Evolutionary conservation across 2,888 invertebrate species (phyloP), one percentile per base, ranked within the genome.

Genomic region (Nymphalis c-album): DNA sequence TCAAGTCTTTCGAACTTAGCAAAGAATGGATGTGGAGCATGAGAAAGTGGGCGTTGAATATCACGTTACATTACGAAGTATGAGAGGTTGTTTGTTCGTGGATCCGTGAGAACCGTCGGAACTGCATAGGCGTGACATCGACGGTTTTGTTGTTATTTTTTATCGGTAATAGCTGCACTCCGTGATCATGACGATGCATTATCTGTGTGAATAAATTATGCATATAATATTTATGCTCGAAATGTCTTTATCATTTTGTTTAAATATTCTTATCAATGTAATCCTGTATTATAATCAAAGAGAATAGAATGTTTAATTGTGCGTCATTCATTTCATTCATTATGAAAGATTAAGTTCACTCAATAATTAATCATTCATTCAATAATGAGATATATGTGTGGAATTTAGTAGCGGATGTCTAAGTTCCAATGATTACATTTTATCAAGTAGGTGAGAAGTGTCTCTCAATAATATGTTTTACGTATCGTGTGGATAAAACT

Each of bases 51-150:
- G 78, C 81, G 82, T 75, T 75, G 45, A 78, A 80, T 81, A 77
- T 86, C 82, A 80, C 76, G 80, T 86, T 85, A 85, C 88, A 77
- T 78, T 78, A 78, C 83, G 75, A 72, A 75, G 86, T 86, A 83
- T 78, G 80, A 79, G 83, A 80, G 78, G 83, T 78, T 90, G 86
- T 91, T 91, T 91, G 88, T 82, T 88, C 81, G 86, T 84, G 79
- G 79, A 17, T 55, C 85, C 91, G 91, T 91, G 91, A 91, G 91
- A 92, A 91, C 86, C 87, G 83, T 84, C 79, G 78, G 86, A 85
- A 87, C 86, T 88, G 90, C 90, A 90, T 89, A 86, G 89, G 90
- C 91, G 91, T 92, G 91, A 91, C 91, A 90, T 90, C 82, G 86
- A 82, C 13, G 87, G 88, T 89, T 87, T 87, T 88, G 76, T 80